Percentiles rank a stretch among this genome's conserved stretches.
Evolutionary conservation across 1,140 invertebrate genomes (phyloP).

Genomic region (Cataglyphis hispanica): DNA sequence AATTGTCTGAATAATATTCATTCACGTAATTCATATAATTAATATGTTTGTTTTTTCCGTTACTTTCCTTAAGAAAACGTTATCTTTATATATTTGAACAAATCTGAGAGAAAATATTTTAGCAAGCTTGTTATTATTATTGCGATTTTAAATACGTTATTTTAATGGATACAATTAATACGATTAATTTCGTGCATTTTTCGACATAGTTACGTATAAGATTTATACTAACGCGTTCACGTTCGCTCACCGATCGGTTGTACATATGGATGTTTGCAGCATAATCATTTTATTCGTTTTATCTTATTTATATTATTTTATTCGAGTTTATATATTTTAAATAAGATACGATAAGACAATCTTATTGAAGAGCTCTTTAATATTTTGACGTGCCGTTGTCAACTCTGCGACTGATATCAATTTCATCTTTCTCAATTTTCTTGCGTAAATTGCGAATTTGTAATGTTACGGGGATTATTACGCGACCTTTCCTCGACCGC

Average conservation of each 20-base stretch:
- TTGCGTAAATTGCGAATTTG: not conserved
- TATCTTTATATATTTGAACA: not conserved
- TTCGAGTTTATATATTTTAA: conserved; percentile 28
- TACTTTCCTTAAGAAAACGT: not conserved
- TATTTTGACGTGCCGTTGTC: not conserved
- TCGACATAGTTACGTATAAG: not conserved
- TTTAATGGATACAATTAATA: not conserved
- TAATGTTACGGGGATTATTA: conserved; percentile 21
- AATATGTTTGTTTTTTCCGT: not conserved
- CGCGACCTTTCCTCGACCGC: not conserved
- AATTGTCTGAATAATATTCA: not conserved
- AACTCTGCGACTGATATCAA: not conserved
- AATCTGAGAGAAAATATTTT: conserved; percentile 9
- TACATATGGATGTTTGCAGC: conserved; percentile 23
- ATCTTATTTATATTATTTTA: conserved; percentile 42
- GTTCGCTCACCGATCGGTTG: conserved; percentile 60
- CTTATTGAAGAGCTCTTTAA: conserved; percentile 8
- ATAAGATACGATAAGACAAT: not conserved
- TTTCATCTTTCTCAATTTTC: conserved; percentile 7
- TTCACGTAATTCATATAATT: too few species aligned
- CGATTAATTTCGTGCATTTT: not conserved
- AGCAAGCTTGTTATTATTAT: not conserved
- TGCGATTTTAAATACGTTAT: conserved; percentile 23
- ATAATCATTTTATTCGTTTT: conserved; percentile 42
- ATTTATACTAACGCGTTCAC: conserved; percentile 34